Base-by-base conservation (phyloP, 2,113 vertebrate species). In the Bombycilla garrulus region DNA sequence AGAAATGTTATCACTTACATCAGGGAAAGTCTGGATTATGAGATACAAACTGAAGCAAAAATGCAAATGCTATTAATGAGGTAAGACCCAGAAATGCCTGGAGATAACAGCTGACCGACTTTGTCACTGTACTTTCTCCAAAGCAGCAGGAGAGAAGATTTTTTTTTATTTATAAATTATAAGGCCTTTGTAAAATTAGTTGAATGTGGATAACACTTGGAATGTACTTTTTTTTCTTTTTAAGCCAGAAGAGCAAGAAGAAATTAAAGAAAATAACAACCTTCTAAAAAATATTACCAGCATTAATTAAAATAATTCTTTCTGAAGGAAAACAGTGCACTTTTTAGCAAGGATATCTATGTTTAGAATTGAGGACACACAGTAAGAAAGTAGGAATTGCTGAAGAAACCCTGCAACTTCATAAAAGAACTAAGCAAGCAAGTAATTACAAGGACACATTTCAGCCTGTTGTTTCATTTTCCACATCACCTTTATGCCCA, bases 401-500 rank as follows among this genome's bases (percentile, higher is more conserved):
- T 67, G 38, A 42, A 42, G 56, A 48, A 5, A 0, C 0, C 11
- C 9, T 4, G 4, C 31, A 60, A 14, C 12, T 44, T 73, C 23
- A 40, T 54, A 65, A 51, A 64, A 15, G 3, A 66, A 6, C 24
- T 25, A 85, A 81, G 5, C 13, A 88, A 57, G 9, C 4, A 61
- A 62, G 26, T 21, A 80, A 51, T 36, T 29, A 25, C 7, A 65
- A 56, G 26, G 29, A 8, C 42, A 76, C 0, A 2, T 60, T 88
- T 76, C 51, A 84, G 12, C n/a, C 33, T 76, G 36, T 3, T 36
- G 5, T 76, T 84, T 76, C 29, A 25, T 8, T 88, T 16, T 53
- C 26, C 54, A 61, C 7, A 61, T 25, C 48, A 77, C 11, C 4
- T 69, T 20, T 58, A 4, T 28, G 35, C 7, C 28, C 35, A 50